Evolutionary conservation across 2,888 invertebrate species (phyloP).

Genomic region (Heliconius erato): DNA sequence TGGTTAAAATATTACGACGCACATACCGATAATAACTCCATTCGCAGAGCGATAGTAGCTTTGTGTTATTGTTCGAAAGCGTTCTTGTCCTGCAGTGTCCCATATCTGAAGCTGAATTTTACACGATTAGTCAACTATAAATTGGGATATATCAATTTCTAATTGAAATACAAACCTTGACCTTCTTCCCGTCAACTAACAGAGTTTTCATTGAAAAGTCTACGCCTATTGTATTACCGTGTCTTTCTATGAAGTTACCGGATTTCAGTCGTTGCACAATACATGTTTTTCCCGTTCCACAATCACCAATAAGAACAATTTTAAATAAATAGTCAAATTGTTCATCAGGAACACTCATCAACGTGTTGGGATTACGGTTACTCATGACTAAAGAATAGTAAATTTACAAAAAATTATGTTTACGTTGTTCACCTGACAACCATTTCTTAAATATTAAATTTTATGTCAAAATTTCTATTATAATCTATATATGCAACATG

Average conservation of each 20-base stretch:
- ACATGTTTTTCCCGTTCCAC: slow-evolving; percentile 96
- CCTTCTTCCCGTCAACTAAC: slow-evolving; percentile 96
- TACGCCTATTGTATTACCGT: slow-evolving; percentile 98
- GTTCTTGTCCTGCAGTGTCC: slow-evolving; percentile 98
- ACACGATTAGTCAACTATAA: slow-evolving; percentile 22
- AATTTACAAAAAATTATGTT: slow-evolving; percentile 59
- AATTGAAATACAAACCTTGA: slow-evolving; percentile 89
- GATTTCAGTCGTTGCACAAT: slow-evolving; percentile 98
- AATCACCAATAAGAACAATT: slow-evolving; percentile 96
- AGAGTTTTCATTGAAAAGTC: slow-evolving; percentile 99
- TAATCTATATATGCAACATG: not conserved
- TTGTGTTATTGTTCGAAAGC: slow-evolving; percentile 98
- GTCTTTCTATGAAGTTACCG: slow-evolving; percentile 97
- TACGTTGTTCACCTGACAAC: slow-evolving; percentile 64
- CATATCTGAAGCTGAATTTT: slow-evolving; percentile 94
- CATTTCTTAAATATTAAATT: slow-evolving; percentile 40
- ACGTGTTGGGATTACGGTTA: slow-evolving; percentile 90
- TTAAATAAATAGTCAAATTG: slow-evolving; percentile 97
- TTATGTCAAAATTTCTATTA: slow-evolving; percentile 11
- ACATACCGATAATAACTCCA: slow-evolving; percentile 95
- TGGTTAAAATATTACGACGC: slow-evolving; percentile 30
- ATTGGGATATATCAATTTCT: slow-evolving; percentile 29
- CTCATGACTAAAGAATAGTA: slow-evolving; percentile 84
- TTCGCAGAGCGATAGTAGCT: slow-evolving; percentile 99
- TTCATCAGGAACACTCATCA: slow-evolving; percentile 92